Evolutionary conservation across 2,797 vertebrate genomes (phyloP), one percentile per base, ranked within the genome.

Genomic region (Corythornis leucogaster): DNA sequence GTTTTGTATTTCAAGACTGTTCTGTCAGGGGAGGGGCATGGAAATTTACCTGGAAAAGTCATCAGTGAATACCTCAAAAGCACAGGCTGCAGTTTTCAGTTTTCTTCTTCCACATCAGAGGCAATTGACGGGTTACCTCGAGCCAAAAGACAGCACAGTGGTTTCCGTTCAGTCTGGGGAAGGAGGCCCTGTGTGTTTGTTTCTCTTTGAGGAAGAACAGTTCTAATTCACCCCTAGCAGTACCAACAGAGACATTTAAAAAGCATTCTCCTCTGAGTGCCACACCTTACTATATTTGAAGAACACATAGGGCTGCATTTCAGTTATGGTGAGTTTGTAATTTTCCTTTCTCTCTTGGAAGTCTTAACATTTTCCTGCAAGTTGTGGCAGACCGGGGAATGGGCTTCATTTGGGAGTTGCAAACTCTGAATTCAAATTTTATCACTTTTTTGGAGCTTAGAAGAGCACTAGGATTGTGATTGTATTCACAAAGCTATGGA

Each of bases 401-500:
- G 73, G 84, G 42, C 89, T 90, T 93, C 0, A 2, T 80, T 94
- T 94, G 85, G 73, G 35, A 93, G 67, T 85, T 78, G 57, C 22
- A 89, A 93, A 92, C 67, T 77, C 59, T 48, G 69, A 87, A 93
- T 94, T 93, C 73, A 89, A 88, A 85, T 91, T 87, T 89, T 93
- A 85, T 91, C 88, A 61, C 80, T 94, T 87, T 70, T 89, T 40
- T 62, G 77, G 71, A 93, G 79, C 69, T 92, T 76, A 90, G 43
- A 64, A 59, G 80, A 76, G 76, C 62, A 73, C 82, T 76, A 73
- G 62, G 87, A 83, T 80, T 92, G 83, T 1, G 7, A 85, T 90
- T 92, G 88, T 93, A 87, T 84, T 94, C 78, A 88, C 80, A 91
- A 80, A 87, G 84, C 93, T 90, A 69, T 89, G 96, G 93, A 92